Percentiles rank a stretch among this genome's conserved stretches.
These are phyloP conservation scores for Bovichtus variegatus DNA, from an alignment of 2,797 vertebrate genomes.

Conservation along the genomic window DNA sequence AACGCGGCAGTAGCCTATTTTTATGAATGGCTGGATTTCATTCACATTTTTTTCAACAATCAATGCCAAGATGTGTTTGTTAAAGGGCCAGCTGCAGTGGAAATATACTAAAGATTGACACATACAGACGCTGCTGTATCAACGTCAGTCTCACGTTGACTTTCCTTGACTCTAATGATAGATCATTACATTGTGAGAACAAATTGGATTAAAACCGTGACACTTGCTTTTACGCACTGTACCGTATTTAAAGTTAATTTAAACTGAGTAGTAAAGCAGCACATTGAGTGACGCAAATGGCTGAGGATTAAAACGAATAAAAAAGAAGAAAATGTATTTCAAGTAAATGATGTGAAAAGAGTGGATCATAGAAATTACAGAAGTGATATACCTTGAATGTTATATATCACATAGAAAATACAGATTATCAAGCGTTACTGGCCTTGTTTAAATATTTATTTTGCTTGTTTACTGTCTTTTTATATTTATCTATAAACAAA, in stretches of 20 bases:
- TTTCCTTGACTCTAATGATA: slow-evolving; percentile 8
- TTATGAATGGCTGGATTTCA: slow-evolving; percentile 91
- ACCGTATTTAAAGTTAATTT: not conserved
- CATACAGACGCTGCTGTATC: not conserved
- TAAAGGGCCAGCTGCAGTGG: slow-evolving; percentile 80
- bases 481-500: not conserved
- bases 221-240: not conserved
- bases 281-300: not conserved
- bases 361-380: not conserved
- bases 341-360: not conserved
- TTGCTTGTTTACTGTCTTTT: not conserved
- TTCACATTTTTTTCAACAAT: slow-evolving; percentile 78
- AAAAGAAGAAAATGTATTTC: not conserved
- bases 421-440: not conserved
- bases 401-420: not conserved
- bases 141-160: slow-evolving; percentile 9
- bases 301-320: not conserved
- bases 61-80: slow-evolving; percentile 57
- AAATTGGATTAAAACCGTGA: slow-evolving; percentile 4
- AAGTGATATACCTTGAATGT: not conserved
- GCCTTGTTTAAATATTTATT: not conserved
- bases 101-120: slow-evolving; percentile 30
- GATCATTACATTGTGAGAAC: slow-evolving; percentile 22
- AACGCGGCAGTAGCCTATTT: slow-evolving; percentile 74
- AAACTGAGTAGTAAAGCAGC: not conserved